Percentiles rank a stretch among this genome's conserved stretches.
phyloP scores from a whole-genome alignment of 92 coral and sea anemone genomes.

The Phenganax subtilis region DNA sequence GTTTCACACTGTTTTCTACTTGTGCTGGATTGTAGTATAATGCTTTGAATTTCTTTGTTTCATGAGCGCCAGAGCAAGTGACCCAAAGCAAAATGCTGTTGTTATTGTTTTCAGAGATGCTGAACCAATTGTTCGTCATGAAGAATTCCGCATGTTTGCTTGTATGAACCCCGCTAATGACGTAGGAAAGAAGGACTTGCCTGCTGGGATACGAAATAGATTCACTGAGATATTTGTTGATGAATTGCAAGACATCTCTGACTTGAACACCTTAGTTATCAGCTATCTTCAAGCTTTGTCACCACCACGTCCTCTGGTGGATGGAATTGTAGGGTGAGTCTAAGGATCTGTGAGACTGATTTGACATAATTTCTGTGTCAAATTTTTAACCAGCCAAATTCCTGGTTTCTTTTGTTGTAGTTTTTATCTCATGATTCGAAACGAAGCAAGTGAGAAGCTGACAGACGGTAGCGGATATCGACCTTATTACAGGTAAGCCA shows the following conservation, averaged over 20 bases:
- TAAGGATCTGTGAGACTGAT: not conserved
- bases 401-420: conserved; percentile 34
- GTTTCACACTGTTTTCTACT: too few species aligned
- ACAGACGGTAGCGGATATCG: conserved; percentile 94
- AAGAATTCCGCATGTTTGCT: conserved; percentile 84
- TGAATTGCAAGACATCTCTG: conserved; percentile 73
- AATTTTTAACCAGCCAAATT: not conserved
- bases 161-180: conserved; percentile 99
- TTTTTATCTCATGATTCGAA: conserved; percentile 69
- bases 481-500: conserved; percentile 89
- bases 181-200: conserved; percentile 89
- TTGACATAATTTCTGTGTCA: not conserved
- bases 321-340: conserved; percentile 86
- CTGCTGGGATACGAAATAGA: conserved; percentile 92
- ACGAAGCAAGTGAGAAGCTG: conserved; percentile 72
- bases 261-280: conserved; percentile 75
- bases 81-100: not conserved
- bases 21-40: too few species aligned
- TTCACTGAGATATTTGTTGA: conserved; percentile 92
- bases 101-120: conserved; percentile 56
- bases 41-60: too few species aligned
- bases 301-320: conserved; percentile 74
- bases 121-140: conserved; percentile 76
- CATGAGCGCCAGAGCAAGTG: too few species aligned
- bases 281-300: conserved; percentile 83